Percentiles rank a stretch among this genome's conserved stretches.
phyloP scores from a whole-genome alignment of 2,113 vertebrate species.

The Cacatua alba region DNA sequence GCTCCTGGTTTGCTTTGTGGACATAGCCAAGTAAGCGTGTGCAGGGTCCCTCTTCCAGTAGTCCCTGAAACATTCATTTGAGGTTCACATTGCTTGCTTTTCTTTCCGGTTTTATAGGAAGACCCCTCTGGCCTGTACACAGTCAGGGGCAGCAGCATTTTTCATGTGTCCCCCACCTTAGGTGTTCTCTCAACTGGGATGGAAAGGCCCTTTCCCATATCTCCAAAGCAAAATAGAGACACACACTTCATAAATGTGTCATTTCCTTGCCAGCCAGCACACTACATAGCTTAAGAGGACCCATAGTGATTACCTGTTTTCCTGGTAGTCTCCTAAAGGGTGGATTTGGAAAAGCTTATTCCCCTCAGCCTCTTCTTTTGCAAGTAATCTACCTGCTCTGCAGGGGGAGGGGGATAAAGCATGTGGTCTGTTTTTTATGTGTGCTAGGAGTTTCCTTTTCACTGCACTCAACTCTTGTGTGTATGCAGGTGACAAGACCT shows the following conservation, averaged over 20 bases:
- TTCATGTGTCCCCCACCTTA: background rate
- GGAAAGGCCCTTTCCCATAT: background rate
- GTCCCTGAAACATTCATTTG: background rate
- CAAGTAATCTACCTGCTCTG: background rate
- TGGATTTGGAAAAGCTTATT: background rate
- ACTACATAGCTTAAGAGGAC: background rate
- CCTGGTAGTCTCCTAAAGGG: background rate
- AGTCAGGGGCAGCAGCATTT: background rate
- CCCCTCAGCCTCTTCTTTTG: background rate
- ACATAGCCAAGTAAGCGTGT: background rate
- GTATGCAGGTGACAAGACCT: conserved; percentile 83
- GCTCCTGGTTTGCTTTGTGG: background rate
- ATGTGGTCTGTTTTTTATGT: background rate
- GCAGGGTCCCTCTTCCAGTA: background rate
- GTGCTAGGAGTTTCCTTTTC: background rate
- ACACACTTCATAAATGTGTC: background rate
- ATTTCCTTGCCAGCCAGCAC: background rate
- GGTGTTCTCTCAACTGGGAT: background rate
- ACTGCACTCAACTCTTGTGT: background rate
- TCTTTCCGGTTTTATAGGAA: background rate
- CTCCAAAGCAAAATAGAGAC: background rate
- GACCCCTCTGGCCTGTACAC: background rate
- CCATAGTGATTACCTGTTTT: background rate
- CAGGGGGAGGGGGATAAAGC: fast-evolving
- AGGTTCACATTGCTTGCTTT: background rate